Base-by-base conservation (phyloP, 2,888 invertebrate genomes). In the Phalangium opilio region DNA sequence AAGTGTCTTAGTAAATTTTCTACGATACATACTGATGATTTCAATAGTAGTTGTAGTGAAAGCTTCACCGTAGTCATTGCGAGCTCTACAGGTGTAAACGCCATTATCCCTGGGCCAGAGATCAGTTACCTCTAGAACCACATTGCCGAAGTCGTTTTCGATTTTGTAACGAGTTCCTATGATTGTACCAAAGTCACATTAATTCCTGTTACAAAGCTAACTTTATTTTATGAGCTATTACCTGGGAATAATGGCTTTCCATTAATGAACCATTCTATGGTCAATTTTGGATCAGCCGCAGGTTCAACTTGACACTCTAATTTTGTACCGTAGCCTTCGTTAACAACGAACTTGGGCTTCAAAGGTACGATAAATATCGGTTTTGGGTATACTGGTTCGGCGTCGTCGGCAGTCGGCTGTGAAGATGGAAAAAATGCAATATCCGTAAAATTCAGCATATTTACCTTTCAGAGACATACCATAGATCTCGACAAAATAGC, bases 241-340 rank as follows among this genome's bases (percentile, higher is more conserved):
- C 83, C 87, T 63, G 86, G 83, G 57, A 57, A 84, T 2, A 96
- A 78, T 0, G 93, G 87, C 54, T 79, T 75, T 18, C 91, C 95
- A 65, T 98, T 91, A 51, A 87, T 86, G 65, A 87, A 85, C 98
- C 98, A 98, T 55, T 89, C 91, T 45, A 91, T 81, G 69, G 81
- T 85, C 33, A 90, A 71, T 61, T 83, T 84, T 19, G 90, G 83
- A 72, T 90, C 90, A 63, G 84, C 81, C 63, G 87, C 87, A 0
- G 95, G 95, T 64, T 90, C 87, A 14, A 96, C 86, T 59, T 85
- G 83, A 43, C 86, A 93, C 68, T 96, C 91, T 55, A 98, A 75
- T 66, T 90, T 90, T 42, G 93, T 70, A 2, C 83, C 75, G 67
- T 86, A 81, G 12, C 82, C 79, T 70, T 90, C 89, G 44, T 78